These are phyloP conservation scores for Acanthornis magna DNA, from an alignment of 2,797 vertebrate species.

Conservation along the genomic window DNA sequence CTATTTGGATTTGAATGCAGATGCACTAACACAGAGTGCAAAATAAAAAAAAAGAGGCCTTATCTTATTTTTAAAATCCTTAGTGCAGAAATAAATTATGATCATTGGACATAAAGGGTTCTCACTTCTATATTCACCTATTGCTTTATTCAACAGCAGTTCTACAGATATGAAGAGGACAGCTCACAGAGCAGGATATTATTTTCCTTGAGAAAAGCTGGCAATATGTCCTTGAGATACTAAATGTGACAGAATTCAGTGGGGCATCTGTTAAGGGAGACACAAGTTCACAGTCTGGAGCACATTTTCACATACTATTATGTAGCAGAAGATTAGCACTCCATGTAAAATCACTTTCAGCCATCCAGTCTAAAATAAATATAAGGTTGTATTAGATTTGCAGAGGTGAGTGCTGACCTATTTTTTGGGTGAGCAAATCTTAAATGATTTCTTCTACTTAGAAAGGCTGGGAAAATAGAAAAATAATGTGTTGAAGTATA, in stretches of 20 bases:
- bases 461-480: not conserved
- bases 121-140: not conserved
- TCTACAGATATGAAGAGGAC: not conserved
- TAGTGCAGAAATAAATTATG: not conserved
- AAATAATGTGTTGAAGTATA: not conserved
- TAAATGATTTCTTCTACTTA: not conserved
- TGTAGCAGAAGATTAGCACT: not conserved
- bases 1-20: rapidly evolving
- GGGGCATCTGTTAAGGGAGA: not conserved
- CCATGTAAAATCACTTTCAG: not conserved
- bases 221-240: not conserved
- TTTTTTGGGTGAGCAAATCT: not conserved
- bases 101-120: not conserved
- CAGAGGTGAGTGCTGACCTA: not conserved
- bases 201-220: not conserved
- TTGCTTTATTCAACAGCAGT: not conserved
- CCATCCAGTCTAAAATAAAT: not conserved
- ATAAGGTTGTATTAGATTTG: not conserved
- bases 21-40: not conserved
- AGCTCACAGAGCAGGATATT: not conserved
- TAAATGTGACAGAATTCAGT: not conserved
- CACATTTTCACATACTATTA: not conserved
- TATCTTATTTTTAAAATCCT: not conserved
- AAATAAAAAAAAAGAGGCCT: not conserved
- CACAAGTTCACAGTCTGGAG: not conserved